Conservation (phyloP, 2,797 vertebrate species). For the Platalea minor region DNA sequence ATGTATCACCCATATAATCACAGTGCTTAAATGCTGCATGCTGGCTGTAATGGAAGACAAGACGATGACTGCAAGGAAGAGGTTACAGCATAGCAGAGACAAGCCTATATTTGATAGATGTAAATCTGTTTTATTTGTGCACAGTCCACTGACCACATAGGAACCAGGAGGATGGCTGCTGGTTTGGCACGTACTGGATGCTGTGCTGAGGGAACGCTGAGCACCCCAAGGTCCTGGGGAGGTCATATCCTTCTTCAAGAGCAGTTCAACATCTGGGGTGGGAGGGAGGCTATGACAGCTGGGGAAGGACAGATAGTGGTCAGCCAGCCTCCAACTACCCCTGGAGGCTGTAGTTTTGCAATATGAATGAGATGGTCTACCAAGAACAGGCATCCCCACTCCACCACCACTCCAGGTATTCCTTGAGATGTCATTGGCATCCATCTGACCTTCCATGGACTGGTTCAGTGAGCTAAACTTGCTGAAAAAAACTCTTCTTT, state of each 20-base stretch:
- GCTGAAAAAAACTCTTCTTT: not conserved
- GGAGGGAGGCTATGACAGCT: not conserved
- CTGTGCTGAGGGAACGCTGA: not conserved
- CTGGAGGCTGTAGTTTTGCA: not conserved
- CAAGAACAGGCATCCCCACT: not conserved
- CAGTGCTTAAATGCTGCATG: not conserved
- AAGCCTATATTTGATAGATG: not conserved
- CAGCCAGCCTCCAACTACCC: not conserved
- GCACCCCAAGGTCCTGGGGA: not conserved
- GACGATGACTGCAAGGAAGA: not conserved
- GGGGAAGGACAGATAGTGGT: not conserved
- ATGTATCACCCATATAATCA: not conserved
- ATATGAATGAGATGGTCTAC: not conserved
- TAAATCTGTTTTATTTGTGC: not conserved
- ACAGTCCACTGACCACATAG: not conserved
- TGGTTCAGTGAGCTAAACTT: not conserved
- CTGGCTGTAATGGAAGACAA: not conserved
- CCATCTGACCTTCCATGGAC: not conserved
- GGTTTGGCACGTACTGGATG: not conserved
- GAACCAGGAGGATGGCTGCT: not conserved
- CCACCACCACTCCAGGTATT: not conserved
- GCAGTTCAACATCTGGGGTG: not conserved
- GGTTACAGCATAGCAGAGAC: not conserved
- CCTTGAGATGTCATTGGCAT: not conserved
- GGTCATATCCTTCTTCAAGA: not conserved